Evolutionary conservation across 2,888 invertebrate genomes (phyloP), one percentile per base, ranked within the genome.

Genomic region (Leptinotarsa juncta): DNA sequence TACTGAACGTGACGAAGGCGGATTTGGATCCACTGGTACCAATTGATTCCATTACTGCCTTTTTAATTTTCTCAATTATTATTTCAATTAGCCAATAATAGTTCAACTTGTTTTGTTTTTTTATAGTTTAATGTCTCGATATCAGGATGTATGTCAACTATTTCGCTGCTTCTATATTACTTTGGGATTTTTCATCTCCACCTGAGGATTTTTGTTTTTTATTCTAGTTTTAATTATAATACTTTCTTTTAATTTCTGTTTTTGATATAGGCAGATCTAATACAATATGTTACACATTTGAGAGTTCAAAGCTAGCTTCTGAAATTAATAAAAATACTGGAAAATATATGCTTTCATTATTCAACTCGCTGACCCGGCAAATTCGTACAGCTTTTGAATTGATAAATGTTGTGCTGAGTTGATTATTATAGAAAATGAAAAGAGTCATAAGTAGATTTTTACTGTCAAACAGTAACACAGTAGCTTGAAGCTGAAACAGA

Each of bases 1-100:
- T 26, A 99, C 98, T 0, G 91, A 90, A 49, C 91, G 98, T 77
- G 97, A 97, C 12, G 93, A 91, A 80, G 94, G 92, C 69, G 98
- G 98, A n/a, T 98, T 98, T 89, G 98, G 98, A 18, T 98, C 98
- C 0, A 97, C 98, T 50, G 98, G 98, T 72, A 90, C 89, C 67
- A 90, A 93, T 77, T 93, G 88, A 89, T 51, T 15, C 1, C 20
- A 62, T 15, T 50, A n/a, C 26, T 42, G 16, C 20, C 4, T 18
- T n/a, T 42, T 65, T 3, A 12, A 49, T 69, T 49, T 18, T 50
- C 70, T 57, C 50, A 51, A 57, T 42, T 53, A 12, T 15, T 65
- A 66, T 48, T 53, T 23, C 23, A 15, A 23, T 49, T 16, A 65
- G 23, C 51, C 12, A 53, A 32, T 42, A 20, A 14, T 1, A 67